Evolutionary conservation across 2,797 vertebrate species (phyloP).

Genomic region (Pangasius macronema): DNA sequence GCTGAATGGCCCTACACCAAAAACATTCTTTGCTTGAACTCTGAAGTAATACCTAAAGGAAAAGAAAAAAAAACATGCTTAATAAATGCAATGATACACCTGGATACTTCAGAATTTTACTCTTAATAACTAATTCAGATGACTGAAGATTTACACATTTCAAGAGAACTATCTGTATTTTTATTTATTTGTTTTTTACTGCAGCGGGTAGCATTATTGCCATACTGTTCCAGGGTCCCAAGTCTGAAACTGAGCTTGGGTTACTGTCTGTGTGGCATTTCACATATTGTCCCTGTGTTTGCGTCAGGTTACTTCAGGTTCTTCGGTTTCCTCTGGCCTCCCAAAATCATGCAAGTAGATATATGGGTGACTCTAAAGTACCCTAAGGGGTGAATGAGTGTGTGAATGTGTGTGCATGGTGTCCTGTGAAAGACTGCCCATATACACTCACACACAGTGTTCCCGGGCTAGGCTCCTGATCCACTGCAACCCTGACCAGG

Average conservation of each 20-base stretch:
- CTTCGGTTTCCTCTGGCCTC: not conserved
- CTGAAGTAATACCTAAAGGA: conserved; percentile 92
- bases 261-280: not conserved
- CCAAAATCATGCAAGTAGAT: not conserved
- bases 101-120: conserved; percentile 11
- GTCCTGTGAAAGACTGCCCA: not conserved
- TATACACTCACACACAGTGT: not conserved
- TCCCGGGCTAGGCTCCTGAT: not conserved
- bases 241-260: not conserved
- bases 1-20: conserved; percentile 91
- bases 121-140: conserved; percentile 61
- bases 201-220: not conserved
- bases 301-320: not conserved
- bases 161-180: conserved; percentile 30
- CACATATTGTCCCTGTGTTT: not conserved
- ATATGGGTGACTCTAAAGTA: not conserved
- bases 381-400: not conserved
- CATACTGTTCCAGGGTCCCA: not conserved
- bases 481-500: not conserved
- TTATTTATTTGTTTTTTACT: not conserved
- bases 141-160: conserved; percentile 42
- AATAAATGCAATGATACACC: not conserved
- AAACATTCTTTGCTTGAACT: conserved; percentile 94
- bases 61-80: conserved; percentile 33
- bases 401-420: not conserved